Evolutionary conservation across 1,140 invertebrate genomes (phyloP), one percentile per base, ranked within the genome.

Genomic region (Cydia fagiglandana): DNA sequence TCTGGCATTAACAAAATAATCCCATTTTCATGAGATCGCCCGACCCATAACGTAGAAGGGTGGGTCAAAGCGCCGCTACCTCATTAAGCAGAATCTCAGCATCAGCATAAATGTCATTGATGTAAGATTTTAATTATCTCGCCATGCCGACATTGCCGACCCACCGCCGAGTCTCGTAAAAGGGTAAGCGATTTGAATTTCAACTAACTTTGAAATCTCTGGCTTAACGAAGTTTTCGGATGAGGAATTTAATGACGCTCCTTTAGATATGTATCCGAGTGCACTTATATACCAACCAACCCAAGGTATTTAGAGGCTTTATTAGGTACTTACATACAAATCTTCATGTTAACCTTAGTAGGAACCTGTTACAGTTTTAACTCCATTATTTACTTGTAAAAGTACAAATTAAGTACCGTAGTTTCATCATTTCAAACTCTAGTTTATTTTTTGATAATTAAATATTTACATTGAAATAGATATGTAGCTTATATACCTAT

Each of bases 61-160:
- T 79, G 76, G 85, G 84, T 87, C 87, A 91, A 90, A 90, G 87
- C 76, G 83, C 80, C 86, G 85, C 86, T 85, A 79, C 76, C 80
- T 87, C 87, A 88, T 91, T 90, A 90, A 88, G 82, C 76, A 75
- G 83, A 77, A 83, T 86, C 84, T 84, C 82, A 80, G 84, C 85
- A 90, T 91, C 89, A 91, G 86, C 86, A 86, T 92, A 88, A 92
- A 92, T 90, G 90, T 92, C 90, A 92, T 86, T 85, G 77, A 75
- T 78, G 81, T 78, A 82, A 91, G 86, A 81, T 88, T 91, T 92
- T 92, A 92, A 92, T 92, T 92, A 92, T 88, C 83, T 76, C 76
- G 77, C 80, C 73, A 80, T 73, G 68, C 76, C 45, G 45, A 38
- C 34, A 38, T 47, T n/a, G 45, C 45, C 82, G 88, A 91, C 90